Conservation (phyloP, 2,113 vertebrate genomes). For the Syngnathus floridae region DNA sequence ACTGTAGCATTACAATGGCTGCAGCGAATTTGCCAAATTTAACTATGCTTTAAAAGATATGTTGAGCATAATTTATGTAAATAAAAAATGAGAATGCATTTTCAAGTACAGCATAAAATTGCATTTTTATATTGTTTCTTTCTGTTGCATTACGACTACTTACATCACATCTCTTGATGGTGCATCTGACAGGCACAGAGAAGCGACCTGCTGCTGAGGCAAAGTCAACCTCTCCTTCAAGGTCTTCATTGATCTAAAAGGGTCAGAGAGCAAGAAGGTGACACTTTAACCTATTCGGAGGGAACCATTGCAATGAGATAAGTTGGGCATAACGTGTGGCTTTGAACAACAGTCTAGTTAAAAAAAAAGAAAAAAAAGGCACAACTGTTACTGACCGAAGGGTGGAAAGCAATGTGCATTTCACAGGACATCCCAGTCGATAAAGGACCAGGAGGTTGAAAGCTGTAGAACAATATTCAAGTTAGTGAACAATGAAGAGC, state of each 20-base stretch:
- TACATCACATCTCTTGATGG: slow-evolving; percentile 82
- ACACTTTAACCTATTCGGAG: slow-evolving; percentile 8
- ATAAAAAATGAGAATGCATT: not conserved
- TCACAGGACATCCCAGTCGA: slow-evolving; percentile 85
- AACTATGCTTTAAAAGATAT: no score
- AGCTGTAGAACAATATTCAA: slow-evolving; percentile 66
- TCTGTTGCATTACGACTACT: slow-evolving; percentile 40
- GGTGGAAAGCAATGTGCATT: slow-evolving; percentile 77
- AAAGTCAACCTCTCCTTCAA: slow-evolving; percentile 82
- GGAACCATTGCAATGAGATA: not conserved
- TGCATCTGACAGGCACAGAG: slow-evolving; percentile 79
- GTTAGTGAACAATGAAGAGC: not conserved
- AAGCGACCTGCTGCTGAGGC: slow-evolving; percentile 76
- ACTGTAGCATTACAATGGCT: not conserved
- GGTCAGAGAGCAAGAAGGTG: slow-evolving; percentile 12
- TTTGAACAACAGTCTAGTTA: not conserved
- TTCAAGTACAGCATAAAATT: not conserved
- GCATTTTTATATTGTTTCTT: not conserved
- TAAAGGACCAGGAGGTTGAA: slow-evolving; percentile 78
- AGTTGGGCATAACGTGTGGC: not conserved
- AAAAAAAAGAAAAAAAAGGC: not conserved
- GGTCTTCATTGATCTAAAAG: slow-evolving; percentile 77
- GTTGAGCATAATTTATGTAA: not conserved
- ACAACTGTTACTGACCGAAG: slow-evolving; percentile 72
- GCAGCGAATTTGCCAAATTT: not conserved